These are phyloP conservation scores for Fragum whitleyi DNA, from an alignment of 2,888 invertebrate species.

Conservation along the genomic window DNA sequence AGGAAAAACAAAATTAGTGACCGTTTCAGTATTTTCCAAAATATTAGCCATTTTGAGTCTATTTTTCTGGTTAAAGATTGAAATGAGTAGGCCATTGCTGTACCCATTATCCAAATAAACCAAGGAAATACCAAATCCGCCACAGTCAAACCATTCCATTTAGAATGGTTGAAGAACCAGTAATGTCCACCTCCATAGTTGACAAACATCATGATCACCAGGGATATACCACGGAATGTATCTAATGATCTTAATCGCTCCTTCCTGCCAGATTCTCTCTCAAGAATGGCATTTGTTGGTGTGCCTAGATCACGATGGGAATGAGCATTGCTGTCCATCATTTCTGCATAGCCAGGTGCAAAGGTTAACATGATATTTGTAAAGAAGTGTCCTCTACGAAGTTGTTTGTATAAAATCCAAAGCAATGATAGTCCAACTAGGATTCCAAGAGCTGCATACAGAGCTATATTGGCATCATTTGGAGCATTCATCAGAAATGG, in stretches of 20 bases:
- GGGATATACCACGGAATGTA: constrained; percentile 83
- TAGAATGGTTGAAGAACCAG: constrained; percentile 91
- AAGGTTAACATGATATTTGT: constrained; percentile 28
- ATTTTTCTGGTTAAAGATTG: constrained; percentile 90
- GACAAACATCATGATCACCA: constrained; percentile 93
- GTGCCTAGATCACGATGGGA: constrained; percentile 76
- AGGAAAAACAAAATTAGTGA: constrained; percentile 84
- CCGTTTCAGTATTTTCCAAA: constrained; percentile 84
- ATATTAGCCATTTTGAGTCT: constrained; percentile 73
- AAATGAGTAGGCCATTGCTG: constrained; percentile 95
- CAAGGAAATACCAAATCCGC: constrained; percentile 77
- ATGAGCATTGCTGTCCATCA: constrained; percentile 44
- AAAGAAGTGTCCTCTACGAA: constrained; percentile 26
- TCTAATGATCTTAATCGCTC: constrained; percentile 83
- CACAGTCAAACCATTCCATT: constrained; percentile 88
- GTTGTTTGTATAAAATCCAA: constrained; percentile 45
- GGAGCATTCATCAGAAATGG: constrained; percentile 29
- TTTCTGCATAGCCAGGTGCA: constrained; percentile 32
- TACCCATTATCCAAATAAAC: constrained; percentile 99
- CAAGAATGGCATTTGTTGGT: constrained; percentile 70
- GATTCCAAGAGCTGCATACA: constrained; percentile 59
- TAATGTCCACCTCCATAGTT: constrained; percentile 95
- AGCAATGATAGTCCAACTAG: constrained; percentile 46
- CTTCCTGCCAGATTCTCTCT: constrained; percentile 62
- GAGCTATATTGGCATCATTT: constrained; percentile 48